Evolutionary conservation across 2,113 vertebrate species (phyloP).

Genomic region (Dipodomys ordii): DNA sequence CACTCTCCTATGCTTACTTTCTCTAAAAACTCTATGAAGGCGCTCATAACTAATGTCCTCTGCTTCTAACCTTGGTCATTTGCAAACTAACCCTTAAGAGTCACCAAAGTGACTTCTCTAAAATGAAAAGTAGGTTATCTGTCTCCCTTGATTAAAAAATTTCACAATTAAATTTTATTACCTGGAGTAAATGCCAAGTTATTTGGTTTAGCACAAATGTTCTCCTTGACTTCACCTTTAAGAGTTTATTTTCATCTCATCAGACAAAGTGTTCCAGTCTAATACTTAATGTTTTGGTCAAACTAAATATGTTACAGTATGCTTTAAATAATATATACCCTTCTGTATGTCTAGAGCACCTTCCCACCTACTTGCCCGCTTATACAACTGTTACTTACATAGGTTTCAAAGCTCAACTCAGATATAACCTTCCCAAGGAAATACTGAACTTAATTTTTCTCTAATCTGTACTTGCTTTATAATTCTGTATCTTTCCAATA

Average conservation of each 20-base stretch:
- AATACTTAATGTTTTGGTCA: not conserved
- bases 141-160: constrained; percentile 64
- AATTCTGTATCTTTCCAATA: not conserved
- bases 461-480: not conserved
- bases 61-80: constrained; percentile 45
- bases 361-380: not conserved
- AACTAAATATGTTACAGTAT: not conserved
- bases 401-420: not conserved
- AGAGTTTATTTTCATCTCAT: constrained; percentile 43
- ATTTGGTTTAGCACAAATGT: constrained; percentile 50
- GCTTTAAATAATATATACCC: not conserved
- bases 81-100: constrained; percentile 38
- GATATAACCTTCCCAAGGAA: not conserved
- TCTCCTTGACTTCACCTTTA: constrained; percentile 58
- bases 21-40: constrained; percentile 21
- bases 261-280: not conserved
- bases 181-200: constrained; percentile 67
- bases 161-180: constrained; percentile 62
- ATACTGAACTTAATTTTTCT: not conserved
- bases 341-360: not conserved
- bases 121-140: constrained; percentile 51
- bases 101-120: constrained; percentile 51
- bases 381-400: not conserved
- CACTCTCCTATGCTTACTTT: not conserved
- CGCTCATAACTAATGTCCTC: constrained; percentile 4